phyloP scores from a whole-genome alignment of 1,140 invertebrate genomes.

The Cotesia typhae region DNA sequence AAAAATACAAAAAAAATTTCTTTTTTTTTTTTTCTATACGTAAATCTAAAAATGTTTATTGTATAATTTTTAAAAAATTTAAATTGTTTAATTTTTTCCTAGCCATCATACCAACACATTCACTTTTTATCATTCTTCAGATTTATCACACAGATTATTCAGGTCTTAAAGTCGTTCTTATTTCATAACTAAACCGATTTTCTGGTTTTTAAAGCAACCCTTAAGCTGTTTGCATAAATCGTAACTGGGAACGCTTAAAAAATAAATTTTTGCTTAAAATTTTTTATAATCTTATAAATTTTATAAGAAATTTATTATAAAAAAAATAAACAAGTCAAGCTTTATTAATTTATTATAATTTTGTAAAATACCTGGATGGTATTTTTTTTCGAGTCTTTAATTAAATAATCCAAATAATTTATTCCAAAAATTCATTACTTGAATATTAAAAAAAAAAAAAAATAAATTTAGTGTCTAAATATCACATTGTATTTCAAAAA shows the following conservation, averaged over 20 bases:
- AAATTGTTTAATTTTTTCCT: constrained; percentile 21
- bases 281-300: constrained; percentile 21
- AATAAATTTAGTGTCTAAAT: constrained; percentile 59
- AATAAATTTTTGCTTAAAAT: constrained; percentile 4
- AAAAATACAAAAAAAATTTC: constrained; percentile 34
- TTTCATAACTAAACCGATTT: no score
- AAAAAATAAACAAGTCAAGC: constrained; percentile 58
- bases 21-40: constrained; percentile 26
- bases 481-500: constrained; percentile 51
- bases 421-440: constrained; percentile 22
- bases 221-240: constrained; percentile 3
- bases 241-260: constrained; percentile 24
- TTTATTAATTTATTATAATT: constrained; percentile 31
- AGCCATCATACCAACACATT: constrained; percentile 5
- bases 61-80: constrained; percentile 25
- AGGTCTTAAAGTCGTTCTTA: not conserved
- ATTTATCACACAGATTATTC: constrained; percentile 18
- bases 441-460: constrained; percentile 29
- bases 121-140: not conserved
- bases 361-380: constrained; percentile 53
- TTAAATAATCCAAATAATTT: constrained; percentile 15
- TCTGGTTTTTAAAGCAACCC: not conserved
- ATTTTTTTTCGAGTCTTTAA: constrained; percentile 35
- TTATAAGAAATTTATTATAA: constrained; percentile 45
- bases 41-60: constrained; percentile 19